Evolutionary conservation across 2,113 vertebrate genomes (phyloP), one percentile per base, ranked within the genome.

Genomic region (Lamprologus callipterus): DNA sequence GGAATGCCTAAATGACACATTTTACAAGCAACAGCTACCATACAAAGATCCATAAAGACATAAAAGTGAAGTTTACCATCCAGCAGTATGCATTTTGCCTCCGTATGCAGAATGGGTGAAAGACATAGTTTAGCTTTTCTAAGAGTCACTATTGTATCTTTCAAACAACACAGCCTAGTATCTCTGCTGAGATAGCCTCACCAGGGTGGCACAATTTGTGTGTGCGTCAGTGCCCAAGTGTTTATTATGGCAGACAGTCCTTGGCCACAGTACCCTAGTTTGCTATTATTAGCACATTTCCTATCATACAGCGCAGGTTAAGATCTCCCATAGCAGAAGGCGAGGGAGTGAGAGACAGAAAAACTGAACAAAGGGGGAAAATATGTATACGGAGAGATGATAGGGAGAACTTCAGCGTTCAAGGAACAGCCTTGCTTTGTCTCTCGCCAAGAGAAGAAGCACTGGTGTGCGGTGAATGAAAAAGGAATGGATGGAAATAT

Each of bases 211-310:
- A 75, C 80, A 33, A 33, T 79, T 33, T n/a, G 60, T 55, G 81
- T 83, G 54, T 57, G 89, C 31, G 53, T 80, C n/a, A 5, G 80
- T 79, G 81, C 19, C 51, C 42, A 60, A 55, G 78, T 83, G 84
- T 88, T 83, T 89, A 88, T 88, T 80, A 83, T 75, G 68, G 55
- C 63, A 54, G 63, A 33, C 13, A 16, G 73, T 86, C 89, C 82
- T 91, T 85, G 79, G 35, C 86, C 65, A 21, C 81, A 9, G 16
- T 85, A 80, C 23, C 82, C 68, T 78, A 84, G 49, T 89, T 85
- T 81, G 65, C 86, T 94, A 92, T 94, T 94, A 93, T 95, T 94
- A 94, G 87, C 37, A 35, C 84, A 86, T 84, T 88, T 87, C 91
- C 92, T 95, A 93, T 95, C 86, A 17, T 65, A 86, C 53, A 82